Evolutionary conservation across 2,797 vertebrate species (phyloP), one percentile per base, ranked within the genome.

Genomic region (Phalloptychus januarius): DNA sequence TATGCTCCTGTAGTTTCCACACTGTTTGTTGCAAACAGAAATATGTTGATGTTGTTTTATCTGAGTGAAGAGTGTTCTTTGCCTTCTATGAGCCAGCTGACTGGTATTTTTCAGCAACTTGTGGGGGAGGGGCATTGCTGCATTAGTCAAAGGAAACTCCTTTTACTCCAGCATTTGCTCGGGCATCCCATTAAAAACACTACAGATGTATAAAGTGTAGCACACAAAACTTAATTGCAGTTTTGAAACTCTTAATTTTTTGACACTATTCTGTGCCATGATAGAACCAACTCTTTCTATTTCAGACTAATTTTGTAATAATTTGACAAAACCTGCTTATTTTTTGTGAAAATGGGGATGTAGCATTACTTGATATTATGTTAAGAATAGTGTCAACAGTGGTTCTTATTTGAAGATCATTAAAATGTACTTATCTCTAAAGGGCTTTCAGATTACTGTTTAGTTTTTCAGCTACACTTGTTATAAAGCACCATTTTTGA

Each of bases 371-470:
- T 70, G 67, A 28, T 44, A 42, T 70, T n/a, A 70, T 70, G 67
- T 44, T 70, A 44, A 28, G 5, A 13, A 45, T 70, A 28, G 67
- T 70, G 40, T 8, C 28, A 13, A 44, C 25, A 7, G 38, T 69
- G 38, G 23, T 25, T 69, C 65, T 69, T n/a, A 69, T 69, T 69
- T 69, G 40, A 42, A 69, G 65, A 3, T 69, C 12, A 42, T 69
- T 69, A 69, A 69, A 69, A 69, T 25, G 40, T 6, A 69, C 36
- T 69, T 42, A 36, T 42, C 38, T 5, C 65, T 69, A 40, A 25
- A 42, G 1, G 38, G 65, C 38, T 42, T 40, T 25, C 38, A 69
- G 65, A 42, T 12, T 42, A 25, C 42, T 69, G 65, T 67, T 67
- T 70, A 70, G 67, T n/a, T 70, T 15, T 28, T 44, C 67, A 44